Conservation (phyloP, 2,888 invertebrate genomes). For the Drosophila lacicola region DNA sequence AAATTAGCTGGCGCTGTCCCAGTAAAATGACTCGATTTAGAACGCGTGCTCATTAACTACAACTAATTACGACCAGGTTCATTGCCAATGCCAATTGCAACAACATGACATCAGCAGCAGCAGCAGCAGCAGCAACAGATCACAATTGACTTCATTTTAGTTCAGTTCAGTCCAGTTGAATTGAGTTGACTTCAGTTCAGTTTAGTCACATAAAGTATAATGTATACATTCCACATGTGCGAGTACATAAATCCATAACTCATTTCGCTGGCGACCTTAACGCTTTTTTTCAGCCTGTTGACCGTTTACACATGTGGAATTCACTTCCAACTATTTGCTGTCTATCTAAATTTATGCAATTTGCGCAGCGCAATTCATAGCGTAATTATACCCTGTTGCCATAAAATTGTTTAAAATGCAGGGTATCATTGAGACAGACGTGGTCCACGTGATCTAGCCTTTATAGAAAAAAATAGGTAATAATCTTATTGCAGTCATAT, state of each 20-base stretch:
- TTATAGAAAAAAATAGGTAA: background rate
- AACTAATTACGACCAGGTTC: constrained; percentile 71
- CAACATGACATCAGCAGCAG: constrained; percentile 64
- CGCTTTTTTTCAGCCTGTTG: constrained; percentile 10
- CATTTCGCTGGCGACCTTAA: constrained; percentile 41
- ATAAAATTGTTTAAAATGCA: background rate
- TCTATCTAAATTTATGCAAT: constrained; percentile 64
- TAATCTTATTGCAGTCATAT: no score
- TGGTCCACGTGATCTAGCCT: background rate
- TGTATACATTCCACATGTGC: constrained; percentile 7
- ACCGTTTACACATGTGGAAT: constrained; percentile 38
- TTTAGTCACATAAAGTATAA: constrained; percentile 18
- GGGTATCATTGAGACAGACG: constrained; percentile 9
- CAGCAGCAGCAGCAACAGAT: constrained; percentile 16
- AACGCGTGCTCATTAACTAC: constrained; percentile 61
- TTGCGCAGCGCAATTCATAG: constrained; percentile 52
- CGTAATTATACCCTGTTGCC: constrained; percentile 38
- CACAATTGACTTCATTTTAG: constrained; percentile 32
- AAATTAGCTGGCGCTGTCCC: constrained; percentile 23
- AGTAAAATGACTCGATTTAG: constrained; percentile 54
- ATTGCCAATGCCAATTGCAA: constrained; percentile 79
- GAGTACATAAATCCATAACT: constrained; percentile 34
- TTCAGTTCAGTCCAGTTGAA: constrained; percentile 18
- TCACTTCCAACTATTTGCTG: constrained; percentile 41
- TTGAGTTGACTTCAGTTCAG: constrained; percentile 20